Evolutionary conservation across 2,888 invertebrate genomes (phyloP), one percentile per base, ranked within the genome.

Genomic region (Xanthorhoe designata): DNA sequence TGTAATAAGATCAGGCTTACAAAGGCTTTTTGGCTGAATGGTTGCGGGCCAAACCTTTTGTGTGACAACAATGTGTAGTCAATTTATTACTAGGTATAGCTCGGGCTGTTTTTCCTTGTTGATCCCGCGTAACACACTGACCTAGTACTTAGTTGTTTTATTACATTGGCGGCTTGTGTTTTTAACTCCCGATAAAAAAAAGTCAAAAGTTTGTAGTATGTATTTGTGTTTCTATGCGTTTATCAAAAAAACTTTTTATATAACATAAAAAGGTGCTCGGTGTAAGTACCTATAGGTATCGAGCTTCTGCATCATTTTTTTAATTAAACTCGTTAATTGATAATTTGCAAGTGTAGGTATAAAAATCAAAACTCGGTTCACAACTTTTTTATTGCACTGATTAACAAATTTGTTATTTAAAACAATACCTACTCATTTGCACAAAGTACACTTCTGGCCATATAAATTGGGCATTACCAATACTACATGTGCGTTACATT

Each of bases 331-430:
- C 24, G 4, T 24, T 3, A 24, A 1, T 24, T 24, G 24, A 24
- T 24, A 24, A 24, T 1, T 32, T 32, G 7, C 32, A 32, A 32
- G 24, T n/a, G 24, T 24, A 3, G 24, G 24, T 24, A 15, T 15
- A 50, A 19, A 10, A 53, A 10, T 8, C 32, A 55, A 71, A 78
- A 81, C 84, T 82, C 80, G 82, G 75, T 85, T 90, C 90, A 91
- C 90, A 91, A 91, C 90, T 72, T 87, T 84, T 78, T 88, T 92
- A 91, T 91, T 92, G 89, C 89, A 89, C 83, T 81, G 82, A 85
- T 82, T 88, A 91, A 91, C 90, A 87, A n/a, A 82, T 88, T 90
- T 68, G 7, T 49, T 9, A 47, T 35, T 35, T 18, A 32, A 53
- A 29, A 50, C 9, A 38, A 17, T 10, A 47, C 9, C 32, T 10